Base-by-base conservation (phyloP, 1,140 invertebrate species). In the Diachasmimorpha longicaudata region DNA sequence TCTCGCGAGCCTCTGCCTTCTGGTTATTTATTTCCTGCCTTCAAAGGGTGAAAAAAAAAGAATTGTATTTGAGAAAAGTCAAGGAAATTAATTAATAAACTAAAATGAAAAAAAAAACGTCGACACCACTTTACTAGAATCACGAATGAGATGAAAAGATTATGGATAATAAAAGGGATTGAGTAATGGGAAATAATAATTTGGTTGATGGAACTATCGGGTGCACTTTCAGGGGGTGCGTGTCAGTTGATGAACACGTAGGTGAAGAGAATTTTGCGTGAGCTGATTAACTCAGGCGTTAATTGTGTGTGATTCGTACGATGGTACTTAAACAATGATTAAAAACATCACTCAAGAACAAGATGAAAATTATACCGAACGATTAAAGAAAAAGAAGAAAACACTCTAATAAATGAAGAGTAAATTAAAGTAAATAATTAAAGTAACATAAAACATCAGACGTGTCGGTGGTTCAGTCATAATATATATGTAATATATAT, bases 51-150 rank as follows among this genome's bases (percentile, higher is more conserved):
- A 68, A 68, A 68, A 73, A 73, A 63, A 66, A 67, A 69, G 13
- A 69, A 76, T 72, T 79, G 78, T 77, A 77, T 77, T 73, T 48
- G 67, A 77, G 31, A 55, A 70, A 66, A 23, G 48, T 4, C 36
- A 52, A 80, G 78, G 72, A 74, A 79, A 80, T 73, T 55, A 77
- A 75, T 66, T 76, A 77, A 66, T 42, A 37, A 71, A 76, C 55
- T 76, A 52, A 79, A 63, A 37, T 71, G 55, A 72, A 52, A 77
- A 74, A 71, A 31, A 78, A 75, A 80, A 86, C 84, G 84, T 86
- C 83, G 83, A 85, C 85, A 86, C 84, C 85, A 86, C 84, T 86
- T 86, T 84, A 84, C 76, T 82, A 84, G 79, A 80, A 82, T 82
- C 72, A 84, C 79, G 79, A 84, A 82, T 79, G 81, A 55, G 48